These are phyloP conservation scores for Dallia pectoralis DNA, from an alignment of 2,797 vertebrate species.

Conservation along the genomic window DNA sequence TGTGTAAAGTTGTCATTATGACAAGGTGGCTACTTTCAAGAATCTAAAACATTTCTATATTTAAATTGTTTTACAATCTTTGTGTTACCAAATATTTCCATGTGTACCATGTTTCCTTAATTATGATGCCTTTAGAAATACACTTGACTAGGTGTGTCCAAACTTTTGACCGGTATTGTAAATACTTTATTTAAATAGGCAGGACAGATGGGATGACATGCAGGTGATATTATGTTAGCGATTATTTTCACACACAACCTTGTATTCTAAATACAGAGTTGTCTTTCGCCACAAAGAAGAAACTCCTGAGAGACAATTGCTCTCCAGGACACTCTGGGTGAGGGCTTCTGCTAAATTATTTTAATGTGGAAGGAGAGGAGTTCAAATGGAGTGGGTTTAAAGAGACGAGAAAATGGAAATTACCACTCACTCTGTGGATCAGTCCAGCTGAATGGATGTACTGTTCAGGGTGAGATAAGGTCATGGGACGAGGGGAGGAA, in stretches of 20 bases:
- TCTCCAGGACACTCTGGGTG: background rate
- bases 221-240: background rate
- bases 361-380: background rate
- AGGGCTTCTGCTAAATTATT: no score
- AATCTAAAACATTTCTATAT: no score
- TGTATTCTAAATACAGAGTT: background rate
- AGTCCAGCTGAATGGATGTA: slow-evolving; percentile 98
- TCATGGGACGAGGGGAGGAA: slow-evolving; percentile 1
- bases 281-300: background rate
- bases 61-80: no score
- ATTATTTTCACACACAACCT: background rate
- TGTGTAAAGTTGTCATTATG: no score
- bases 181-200: no score
- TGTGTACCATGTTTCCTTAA: no score
- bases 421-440: slow-evolving; percentile 91
- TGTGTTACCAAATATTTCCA: no score
- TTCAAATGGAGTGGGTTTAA: background rate
- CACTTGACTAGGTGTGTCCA: no score
- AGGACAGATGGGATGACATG: no score
- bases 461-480: slow-evolving; percentile 65
- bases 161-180: no score
- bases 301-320: background rate
- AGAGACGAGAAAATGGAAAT: slow-evolving; percentile 20
- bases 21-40: no score
- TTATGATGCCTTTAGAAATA: no score